Conservation (phyloP, 2,888 invertebrate species). For the Eupithecia subfuscata region DNA sequence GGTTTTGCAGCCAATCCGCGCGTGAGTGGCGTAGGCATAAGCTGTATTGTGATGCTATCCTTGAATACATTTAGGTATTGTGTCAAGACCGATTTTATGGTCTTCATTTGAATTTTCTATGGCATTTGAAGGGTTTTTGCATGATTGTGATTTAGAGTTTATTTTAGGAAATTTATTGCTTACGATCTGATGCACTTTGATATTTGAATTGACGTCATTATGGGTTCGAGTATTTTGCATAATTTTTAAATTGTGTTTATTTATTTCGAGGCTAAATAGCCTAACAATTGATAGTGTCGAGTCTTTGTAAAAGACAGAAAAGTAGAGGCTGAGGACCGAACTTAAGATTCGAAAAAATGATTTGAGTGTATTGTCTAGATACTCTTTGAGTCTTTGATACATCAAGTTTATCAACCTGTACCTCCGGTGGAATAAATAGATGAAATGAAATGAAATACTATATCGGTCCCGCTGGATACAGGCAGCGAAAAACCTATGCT, state of each 20-base stretch:
- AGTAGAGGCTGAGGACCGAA: not conserved
- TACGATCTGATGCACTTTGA: slow-evolving; percentile 60
- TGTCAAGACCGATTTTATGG: slow-evolving; percentile 80
- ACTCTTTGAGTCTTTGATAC: too few relatives aligned
- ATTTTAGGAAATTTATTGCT: slow-evolving; percentile 70
- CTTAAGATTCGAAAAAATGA: too few relatives aligned
- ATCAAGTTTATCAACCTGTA: too few relatives aligned
- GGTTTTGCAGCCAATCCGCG: slow-evolving; percentile 66
- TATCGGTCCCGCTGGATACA: too few relatives aligned
- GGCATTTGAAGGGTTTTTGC: slow-evolving; percentile 75
- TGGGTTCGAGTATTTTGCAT: slow-evolving; percentile 42
- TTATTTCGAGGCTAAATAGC: not conserved
- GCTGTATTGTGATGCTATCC: slow-evolving; percentile 59
- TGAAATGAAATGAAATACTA: too few relatives aligned
- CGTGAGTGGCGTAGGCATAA: slow-evolving; percentile 67
- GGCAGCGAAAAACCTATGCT: too few relatives aligned
- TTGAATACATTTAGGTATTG: slow-evolving; percentile 69
- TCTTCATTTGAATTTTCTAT: slow-evolving; percentile 75
- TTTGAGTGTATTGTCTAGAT: too few relatives aligned
- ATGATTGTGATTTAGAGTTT: slow-evolving; percentile 81
- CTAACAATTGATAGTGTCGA: not conserved
- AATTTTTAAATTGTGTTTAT: slow-evolving; percentile 17
- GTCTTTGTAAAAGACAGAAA: not conserved
- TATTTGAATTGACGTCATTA: slow-evolving; percentile 58
- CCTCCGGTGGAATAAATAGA: too few relatives aligned